Conservation (phyloP, 2,888 invertebrate species). For the Drosophila paranaensis region DNA sequence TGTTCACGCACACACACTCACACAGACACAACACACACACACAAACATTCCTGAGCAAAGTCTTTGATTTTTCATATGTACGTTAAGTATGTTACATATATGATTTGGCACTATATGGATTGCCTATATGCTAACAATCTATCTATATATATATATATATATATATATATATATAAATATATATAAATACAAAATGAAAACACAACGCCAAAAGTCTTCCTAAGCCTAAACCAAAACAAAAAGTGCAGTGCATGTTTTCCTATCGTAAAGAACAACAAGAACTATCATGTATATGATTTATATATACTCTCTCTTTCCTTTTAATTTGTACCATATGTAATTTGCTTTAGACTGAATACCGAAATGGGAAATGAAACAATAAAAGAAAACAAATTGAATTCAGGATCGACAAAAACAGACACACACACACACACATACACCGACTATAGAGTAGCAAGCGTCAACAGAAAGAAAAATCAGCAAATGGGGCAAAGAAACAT, state of each 20-base stretch:
- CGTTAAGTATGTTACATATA: slow-evolving; percentile 26
- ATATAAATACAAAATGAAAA: slow-evolving; percentile 55
- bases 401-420: slow-evolving; percentile 37
- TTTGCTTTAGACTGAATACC: slow-evolving; percentile 70
- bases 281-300: slow-evolving; percentile 25
- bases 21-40: slow-evolving; percentile 24
- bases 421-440: slow-evolving; percentile 3
- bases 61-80: slow-evolving; percentile 62
- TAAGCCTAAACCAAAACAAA: slow-evolving; percentile 65
- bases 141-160: slow-evolving; percentile 16
- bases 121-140: slow-evolving; percentile 26
- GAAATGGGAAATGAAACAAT: slow-evolving; percentile 56
- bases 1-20: slow-evolving; percentile 34
- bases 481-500: slow-evolving; percentile 50
- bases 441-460: slow-evolving; percentile 19
- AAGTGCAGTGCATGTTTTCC: slow-evolving; percentile 50
- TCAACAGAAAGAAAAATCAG: slow-evolving; percentile 1
- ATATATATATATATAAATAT: slow-evolving; percentile 26
- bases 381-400: slow-evolving; percentile 24
- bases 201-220: slow-evolving; percentile 83
- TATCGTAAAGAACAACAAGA: slow-evolving; percentile 22
- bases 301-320: slow-evolving; percentile 18
- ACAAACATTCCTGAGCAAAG: slow-evolving; percentile 70
- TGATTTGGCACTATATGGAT: slow-evolving; percentile 36
- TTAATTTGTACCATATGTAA: slow-evolving; percentile 47